Conservation (phyloP, 30 jellyfish, hydroid and myxozoan genomes). For the Hydra vulgaris region DNA sequence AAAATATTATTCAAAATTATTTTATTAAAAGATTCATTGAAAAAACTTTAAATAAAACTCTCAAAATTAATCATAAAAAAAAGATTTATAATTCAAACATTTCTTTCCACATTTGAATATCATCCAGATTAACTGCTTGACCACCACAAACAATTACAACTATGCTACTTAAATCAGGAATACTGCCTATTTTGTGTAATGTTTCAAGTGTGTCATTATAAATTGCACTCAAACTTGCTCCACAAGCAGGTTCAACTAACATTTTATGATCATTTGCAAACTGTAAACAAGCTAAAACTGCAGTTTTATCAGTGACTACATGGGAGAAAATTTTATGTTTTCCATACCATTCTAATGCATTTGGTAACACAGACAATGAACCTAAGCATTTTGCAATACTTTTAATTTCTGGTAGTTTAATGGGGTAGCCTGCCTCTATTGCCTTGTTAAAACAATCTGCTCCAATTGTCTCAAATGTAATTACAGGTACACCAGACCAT, state of each 20-base stretch:
- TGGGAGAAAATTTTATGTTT: constrained; percentile 45
- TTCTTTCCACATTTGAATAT: constrained; percentile 24
- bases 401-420: constrained; percentile 62
- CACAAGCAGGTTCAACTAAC: constrained; percentile 88
- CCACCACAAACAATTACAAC: constrained; percentile 92
- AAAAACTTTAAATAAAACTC: too few species aligned
- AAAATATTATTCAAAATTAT: too few species aligned
- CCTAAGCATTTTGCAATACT: constrained; percentile 92
- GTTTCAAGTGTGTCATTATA: constrained; percentile 35
- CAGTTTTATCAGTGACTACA: constrained; percentile 50
- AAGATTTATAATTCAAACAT: background rate
- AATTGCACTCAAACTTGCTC: constrained; percentile 78
- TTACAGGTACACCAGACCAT: constrained; percentile 73
- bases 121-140: constrained; percentile 10
- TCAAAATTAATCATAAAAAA: too few species aligned
- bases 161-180: constrained; percentile 29
- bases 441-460: constrained; percentile 80
- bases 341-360: constrained; percentile 56
- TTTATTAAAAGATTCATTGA: too few species aligned
- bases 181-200: constrained; percentile 18
- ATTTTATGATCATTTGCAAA: constrained; percentile 66
- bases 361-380: constrained; percentile 50
- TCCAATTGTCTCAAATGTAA: constrained; percentile 78
- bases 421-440: constrained; percentile 33
- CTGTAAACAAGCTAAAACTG: constrained; percentile 62